Conservation (phyloP, 2,797 vertebrate genomes). For the Micromesistius poutassou region DNA sequence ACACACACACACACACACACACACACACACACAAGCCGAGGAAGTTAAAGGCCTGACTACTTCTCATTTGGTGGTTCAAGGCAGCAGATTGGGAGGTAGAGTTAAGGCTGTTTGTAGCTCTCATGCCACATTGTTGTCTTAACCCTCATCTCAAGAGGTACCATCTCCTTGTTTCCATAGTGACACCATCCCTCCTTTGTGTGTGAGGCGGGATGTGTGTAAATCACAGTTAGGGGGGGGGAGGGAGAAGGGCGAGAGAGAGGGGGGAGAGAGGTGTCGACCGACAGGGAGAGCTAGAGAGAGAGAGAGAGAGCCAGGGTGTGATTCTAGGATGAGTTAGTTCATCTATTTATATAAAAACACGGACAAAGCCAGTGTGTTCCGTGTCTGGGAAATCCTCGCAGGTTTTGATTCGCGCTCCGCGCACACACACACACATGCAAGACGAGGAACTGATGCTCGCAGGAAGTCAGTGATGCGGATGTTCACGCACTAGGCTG, state of each 20-base stretch:
- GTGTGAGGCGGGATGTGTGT: slow-evolving; percentile 60
- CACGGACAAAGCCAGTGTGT: slow-evolving; percentile 45
- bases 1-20: no score
- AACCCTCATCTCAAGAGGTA: slow-evolving; percentile 77
- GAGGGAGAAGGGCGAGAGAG: slow-evolving; percentile 56
- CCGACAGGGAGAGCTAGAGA: not conserved
- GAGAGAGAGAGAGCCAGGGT: slow-evolving; percentile 20
- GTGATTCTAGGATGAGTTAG: slow-evolving; percentile 66
- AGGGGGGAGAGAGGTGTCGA: slow-evolving; percentile 19
- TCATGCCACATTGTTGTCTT: slow-evolving; percentile 73
- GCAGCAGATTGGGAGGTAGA: slow-evolving; percentile 34
- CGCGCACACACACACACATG: no score
- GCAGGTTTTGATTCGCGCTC: not conserved
- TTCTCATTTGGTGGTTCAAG: not conserved
- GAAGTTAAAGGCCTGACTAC: not conserved
- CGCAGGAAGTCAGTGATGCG: not conserved
- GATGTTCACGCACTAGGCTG: not conserved
- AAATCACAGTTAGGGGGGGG: slow-evolving; percentile 57
- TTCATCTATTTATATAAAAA: slow-evolving; percentile 63
- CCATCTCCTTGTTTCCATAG: slow-evolving; percentile 84
- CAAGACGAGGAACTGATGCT: not conserved
- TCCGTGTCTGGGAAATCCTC: slow-evolving; percentile 41
- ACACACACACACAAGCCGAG: no score
- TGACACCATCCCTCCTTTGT: slow-evolving; percentile 78
- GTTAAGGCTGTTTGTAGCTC: slow-evolving; percentile 56